phyloP scores from a whole-genome alignment of 2,888 invertebrate species.

The Galerucella calmariensis region DNA sequence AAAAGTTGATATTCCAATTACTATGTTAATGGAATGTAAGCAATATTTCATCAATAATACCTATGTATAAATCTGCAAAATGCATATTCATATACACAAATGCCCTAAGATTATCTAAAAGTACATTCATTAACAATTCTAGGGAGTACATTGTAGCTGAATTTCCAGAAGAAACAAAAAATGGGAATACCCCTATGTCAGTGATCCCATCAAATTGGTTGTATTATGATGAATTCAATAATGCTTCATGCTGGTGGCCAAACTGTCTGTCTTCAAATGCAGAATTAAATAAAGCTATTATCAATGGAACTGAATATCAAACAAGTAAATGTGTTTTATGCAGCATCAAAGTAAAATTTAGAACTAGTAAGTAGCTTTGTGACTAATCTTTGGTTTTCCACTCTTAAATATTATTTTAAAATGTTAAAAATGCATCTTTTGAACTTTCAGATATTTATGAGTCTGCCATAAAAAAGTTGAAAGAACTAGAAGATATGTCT shows the following conservation, averaged over 20 bases:
- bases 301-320: not conserved
- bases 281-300: not conserved
- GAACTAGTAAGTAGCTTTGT: not conserved
- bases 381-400: not conserved
- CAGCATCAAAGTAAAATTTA: not conserved
- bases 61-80: not conserved
- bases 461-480: not conserved
- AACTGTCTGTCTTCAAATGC: not conserved
- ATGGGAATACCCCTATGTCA: conserved; percentile 1
- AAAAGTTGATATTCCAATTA: not conserved
- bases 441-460: not conserved
- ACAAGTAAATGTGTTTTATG: not conserved
- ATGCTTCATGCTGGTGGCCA: conserved; percentile 1
- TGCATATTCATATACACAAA: not conserved
- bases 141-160: conserved; percentile 2
- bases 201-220: not conserved
- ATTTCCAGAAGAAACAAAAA: not conserved
- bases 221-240: not conserved
- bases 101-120: not conserved
- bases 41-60: conserved; percentile 1
- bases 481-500: not conserved
- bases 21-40: not conserved
- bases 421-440: not conserved
- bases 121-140: not conserved
- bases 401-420: not conserved